Conservation (phyloP, 1,140 invertebrate species). For the Bacillus rossius region DNA sequence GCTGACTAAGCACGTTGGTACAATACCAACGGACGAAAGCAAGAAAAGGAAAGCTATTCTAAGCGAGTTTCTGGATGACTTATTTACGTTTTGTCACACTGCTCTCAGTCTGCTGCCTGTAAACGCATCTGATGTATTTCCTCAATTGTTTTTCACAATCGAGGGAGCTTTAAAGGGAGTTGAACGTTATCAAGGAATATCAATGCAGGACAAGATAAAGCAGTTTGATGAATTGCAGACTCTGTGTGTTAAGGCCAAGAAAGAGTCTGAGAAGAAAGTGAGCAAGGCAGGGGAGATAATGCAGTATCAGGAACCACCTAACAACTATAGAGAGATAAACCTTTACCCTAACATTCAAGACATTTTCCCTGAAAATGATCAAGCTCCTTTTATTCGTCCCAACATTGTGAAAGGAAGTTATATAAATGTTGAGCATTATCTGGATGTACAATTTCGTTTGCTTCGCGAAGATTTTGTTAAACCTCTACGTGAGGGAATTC, state of each 20-base stretch:
- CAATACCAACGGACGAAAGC: neutral
- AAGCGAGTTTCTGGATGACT: neutral
- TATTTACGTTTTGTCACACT: neutral
- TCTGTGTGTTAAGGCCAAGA: neutral
- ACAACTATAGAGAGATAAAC: conserved; percentile 12
- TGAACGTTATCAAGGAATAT: neutral
- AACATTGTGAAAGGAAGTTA: conserved; percentile 58
- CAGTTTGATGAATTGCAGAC: neutral
- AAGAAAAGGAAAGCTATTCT: neutral
- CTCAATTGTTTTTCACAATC: neutral
- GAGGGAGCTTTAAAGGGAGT: neutral
- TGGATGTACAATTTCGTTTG: conserved; percentile 70
- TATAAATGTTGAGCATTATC: conserved; percentile 58
- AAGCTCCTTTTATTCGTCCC: conserved; percentile 44
- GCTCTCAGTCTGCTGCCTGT: neutral
- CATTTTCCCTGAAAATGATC: conserved; percentile 21
- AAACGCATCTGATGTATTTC: neutral
- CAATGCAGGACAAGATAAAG: neutral
- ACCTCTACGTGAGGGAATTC: conserved; percentile 51
- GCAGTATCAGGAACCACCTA: neutral
- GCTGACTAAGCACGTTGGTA: neutral
- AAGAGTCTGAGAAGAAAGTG: neutral
- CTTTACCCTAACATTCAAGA: conserved; percentile 7
- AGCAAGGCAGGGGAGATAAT: neutral
- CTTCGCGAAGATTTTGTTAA: conserved; percentile 66